Base-by-base conservation (phyloP, 2,888 invertebrate genomes). In the Drosophila phalerata region DNA sequence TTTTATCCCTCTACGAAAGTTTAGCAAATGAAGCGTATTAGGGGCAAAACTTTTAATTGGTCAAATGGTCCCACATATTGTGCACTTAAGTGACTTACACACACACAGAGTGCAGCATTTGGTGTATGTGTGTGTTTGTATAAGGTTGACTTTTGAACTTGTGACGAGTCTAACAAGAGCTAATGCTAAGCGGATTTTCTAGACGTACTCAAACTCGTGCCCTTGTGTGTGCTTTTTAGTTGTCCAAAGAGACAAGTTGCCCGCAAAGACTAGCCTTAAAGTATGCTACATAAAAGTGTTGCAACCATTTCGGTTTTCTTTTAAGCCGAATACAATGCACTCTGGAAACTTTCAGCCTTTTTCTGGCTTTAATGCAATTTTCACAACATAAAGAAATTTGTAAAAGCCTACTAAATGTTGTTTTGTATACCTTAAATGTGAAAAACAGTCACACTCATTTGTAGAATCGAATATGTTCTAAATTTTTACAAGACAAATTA, bases 21-120 rank as follows among this genome's bases (percentile, higher is more conserved):
- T 90, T 83, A 68, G 69, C 85, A 91, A 90, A 90, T 91, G 90
- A 87, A 87, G 88, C 90, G 85, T 89, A 89, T 89, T 88, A 88
- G 78, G 79, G 64, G 69, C 66, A 80, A 87, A 90, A 90, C 88
- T 91, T 90, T 90, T 90, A 91, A 91, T 91, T 90, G 91, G 81
- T 89, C 90, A 83, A 89, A 87, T 87, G 84, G 80, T 62, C 79
- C 69, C 73, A 81, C 90, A 88, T 89, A 84, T 89, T 87, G 81
- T 76, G 79, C 74, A 79, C 83, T 83, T 89, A 89, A 88, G 86
- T 89, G 83, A 88, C 83, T 88, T 43, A 71, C 57, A 49, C 55
- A 66, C 28, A 28, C 28, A 47, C 45, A 15, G 43, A 57, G 25
- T 49, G 38, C 30, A 43, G 55, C 17, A 37, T 63, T 30, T 42